Conservation (phyloP, 1,140 invertebrate genomes). For the Drosophila albomicans region DNA sequence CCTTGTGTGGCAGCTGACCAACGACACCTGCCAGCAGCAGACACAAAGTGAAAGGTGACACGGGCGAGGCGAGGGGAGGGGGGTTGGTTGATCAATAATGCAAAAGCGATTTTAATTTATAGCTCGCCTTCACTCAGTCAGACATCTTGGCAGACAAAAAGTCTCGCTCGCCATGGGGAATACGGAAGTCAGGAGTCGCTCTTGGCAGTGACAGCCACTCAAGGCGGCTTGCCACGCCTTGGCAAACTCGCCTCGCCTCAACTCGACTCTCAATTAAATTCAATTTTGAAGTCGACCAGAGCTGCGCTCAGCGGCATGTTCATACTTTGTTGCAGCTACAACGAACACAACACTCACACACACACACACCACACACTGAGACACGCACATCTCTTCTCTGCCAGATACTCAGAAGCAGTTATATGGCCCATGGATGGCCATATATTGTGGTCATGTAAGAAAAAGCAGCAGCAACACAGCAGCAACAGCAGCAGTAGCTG, state of each 20-base stretch:
- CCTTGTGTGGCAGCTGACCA: constrained; percentile 9
- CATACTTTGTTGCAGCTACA: constrained; percentile 41
- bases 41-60: too few relatives aligned
- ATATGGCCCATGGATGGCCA: constrained; percentile 52
- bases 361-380: constrained; percentile 5
- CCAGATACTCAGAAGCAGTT: constrained; percentile 23
- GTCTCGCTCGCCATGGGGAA: background rate
- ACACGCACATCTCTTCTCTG: constrained; percentile 10
- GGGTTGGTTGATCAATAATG: constrained; percentile 15
- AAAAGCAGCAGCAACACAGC: constrained; percentile 33
- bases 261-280: constrained; percentile 61
- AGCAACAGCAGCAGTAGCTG: constrained; percentile 39
- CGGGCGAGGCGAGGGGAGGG: background rate
- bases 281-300: constrained; percentile 46
- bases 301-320: constrained; percentile 7
- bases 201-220: constrained; percentile 10
- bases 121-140: background rate
- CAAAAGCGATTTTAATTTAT: constrained; percentile 34
- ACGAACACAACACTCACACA: constrained; percentile 5
- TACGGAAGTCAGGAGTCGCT: background rate
- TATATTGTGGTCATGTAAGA: constrained; percentile 71
- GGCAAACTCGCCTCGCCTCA: background rate
- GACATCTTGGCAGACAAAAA: constrained; percentile 13
- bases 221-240: background rate
- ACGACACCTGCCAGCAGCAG: constrained; percentile 8